Conservation (phyloP, 1,140 invertebrate species). For the Pogonomyrmex barbatus region DNA sequence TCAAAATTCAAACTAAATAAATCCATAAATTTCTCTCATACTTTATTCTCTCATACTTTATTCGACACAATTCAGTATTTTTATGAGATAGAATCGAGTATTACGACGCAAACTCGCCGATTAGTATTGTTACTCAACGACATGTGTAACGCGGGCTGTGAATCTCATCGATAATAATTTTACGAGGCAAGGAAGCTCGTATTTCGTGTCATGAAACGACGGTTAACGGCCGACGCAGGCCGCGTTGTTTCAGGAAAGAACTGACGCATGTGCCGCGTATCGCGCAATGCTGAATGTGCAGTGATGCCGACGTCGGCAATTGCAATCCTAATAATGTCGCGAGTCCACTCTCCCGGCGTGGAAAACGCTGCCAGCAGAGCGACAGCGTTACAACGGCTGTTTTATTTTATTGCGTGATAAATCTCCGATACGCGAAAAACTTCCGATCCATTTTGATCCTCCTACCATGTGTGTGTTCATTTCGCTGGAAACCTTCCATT, state of each 20-base stretch:
- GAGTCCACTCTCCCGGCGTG: neutral
- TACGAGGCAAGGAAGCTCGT: constrained; percentile 24
- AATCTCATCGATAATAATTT: constrained; percentile 10
- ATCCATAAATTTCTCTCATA: neutral
- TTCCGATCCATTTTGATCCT: neutral
- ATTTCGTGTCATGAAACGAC: constrained; percentile 29
- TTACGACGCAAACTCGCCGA: neutral
- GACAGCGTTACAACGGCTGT: constrained; percentile 33
- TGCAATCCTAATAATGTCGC: constrained; percentile 47
- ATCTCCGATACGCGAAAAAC: constrained; percentile 17
- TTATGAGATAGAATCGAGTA: neutral
- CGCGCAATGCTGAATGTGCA: neutral
- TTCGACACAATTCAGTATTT: neutral
- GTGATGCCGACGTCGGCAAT: constrained; percentile 25
- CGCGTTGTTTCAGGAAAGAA: constrained; percentile 37
- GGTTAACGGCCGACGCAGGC: constrained; percentile 15
- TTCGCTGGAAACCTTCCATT: neutral
- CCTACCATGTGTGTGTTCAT: neutral
- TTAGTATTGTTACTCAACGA: constrained; percentile 9
- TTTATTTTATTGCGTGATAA: constrained; percentile 38
- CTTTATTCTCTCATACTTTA: neutral
- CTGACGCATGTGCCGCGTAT: constrained; percentile 30
- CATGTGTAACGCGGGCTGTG: neutral
- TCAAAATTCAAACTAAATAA: neutral
- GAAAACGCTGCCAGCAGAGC: constrained; percentile 10